Base-by-base conservation (phyloP, 35 echinoderm and acorn worm genomes). In the Acanthaster planci region DNA sequence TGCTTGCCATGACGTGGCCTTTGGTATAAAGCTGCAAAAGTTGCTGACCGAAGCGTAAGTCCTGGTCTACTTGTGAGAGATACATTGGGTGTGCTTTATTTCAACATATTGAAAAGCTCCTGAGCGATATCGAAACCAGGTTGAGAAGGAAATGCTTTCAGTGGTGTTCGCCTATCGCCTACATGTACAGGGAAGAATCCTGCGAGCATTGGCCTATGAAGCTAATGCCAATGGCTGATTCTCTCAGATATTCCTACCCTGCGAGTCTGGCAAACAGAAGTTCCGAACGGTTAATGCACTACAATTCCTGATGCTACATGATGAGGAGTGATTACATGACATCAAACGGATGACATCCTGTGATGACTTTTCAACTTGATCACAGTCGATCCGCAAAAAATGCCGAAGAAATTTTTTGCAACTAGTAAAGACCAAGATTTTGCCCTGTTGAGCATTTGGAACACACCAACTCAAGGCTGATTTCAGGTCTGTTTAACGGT, bases 71-170 rank as follows among this genome's bases (percentile, higher is more conserved):
- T 90, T 82, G 83, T 38, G 42, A 80, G 15, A 80, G 56, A 64
- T 84, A 85, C 1, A 38, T 87, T 35, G 93, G 88, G 0, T 52
- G 84, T 19, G 57, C 76, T 5, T 21, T 87, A 18, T 8, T 72
- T 29, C 78, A 88, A 52, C 38, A 80, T 38, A 78, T 52, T 57
- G 67, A 40, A 47, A 77, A 53, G 17, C 55, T 90, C 32, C 64
- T 77, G 30, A 90, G 81, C 2, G 80, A 83, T 37, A 72, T 67
- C 6, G 88, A 90, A 77, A 51, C 60, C 26, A 18, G 84, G 32
- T 90, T 51, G 83, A 91, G 40, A 91, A 91, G 44, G 89, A 91
- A 51, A 86, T 86, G 83, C 83, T 91, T 2, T 52, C 76, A 14
- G 47, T 91, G 2, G 40, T 80, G 6, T 80, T 72, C 77, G 76